These are phyloP conservation scores for Noctua comes DNA, from an alignment of 2,888 invertebrate species.

Conservation along the genomic window DNA sequence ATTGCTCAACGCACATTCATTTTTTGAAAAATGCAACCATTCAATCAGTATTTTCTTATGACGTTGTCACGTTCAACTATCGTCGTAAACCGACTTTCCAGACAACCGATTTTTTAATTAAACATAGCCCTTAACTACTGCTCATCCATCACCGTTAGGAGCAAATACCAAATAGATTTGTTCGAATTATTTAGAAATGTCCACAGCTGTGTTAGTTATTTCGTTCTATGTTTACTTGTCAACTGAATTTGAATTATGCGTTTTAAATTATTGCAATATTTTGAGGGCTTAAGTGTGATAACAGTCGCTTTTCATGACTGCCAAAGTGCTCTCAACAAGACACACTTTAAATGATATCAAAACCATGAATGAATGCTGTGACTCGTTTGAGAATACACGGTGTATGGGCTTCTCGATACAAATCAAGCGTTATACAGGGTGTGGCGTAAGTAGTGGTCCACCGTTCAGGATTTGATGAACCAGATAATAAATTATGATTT, in stretches of 20 bases:
- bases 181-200: constrained; percentile 58
- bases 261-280: constrained; percentile 38
- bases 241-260: constrained; percentile 47
- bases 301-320: background rate
- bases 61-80: no score
- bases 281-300: background rate
- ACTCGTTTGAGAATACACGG: background rate
- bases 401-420: background rate
- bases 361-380: background rate
- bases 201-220: constrained; percentile 48
- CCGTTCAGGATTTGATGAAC: no score
- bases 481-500: no score
- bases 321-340: no score
- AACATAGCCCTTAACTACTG: constrained; percentile 43
- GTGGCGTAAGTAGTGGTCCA: no score
- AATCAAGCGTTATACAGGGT: background rate
- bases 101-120: no score
- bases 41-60: no score
- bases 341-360: background rate
- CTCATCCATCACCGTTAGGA: constrained; percentile 48
- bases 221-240: constrained; percentile 46
- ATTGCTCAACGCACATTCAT: no score
- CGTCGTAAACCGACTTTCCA: no score
- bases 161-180: constrained; percentile 46
- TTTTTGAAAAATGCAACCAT: no score